phyloP scores from a whole-genome alignment of 2,888 invertebrate genomes.

The Leptinotarsa tumamoca region DNA sequence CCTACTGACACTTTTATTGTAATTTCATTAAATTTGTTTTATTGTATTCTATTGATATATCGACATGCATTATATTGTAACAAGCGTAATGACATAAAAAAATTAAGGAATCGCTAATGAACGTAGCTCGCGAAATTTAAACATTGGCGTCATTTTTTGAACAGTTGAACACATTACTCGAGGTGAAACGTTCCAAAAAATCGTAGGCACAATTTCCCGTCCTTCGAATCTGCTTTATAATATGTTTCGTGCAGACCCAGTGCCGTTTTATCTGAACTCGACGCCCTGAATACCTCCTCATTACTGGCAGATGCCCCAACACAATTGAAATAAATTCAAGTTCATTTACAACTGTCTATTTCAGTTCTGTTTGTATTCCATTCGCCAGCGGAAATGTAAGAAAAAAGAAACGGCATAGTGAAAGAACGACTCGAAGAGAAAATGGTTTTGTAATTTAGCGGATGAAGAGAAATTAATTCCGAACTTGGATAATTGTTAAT shows the following conservation, averaged over 20 bases:
- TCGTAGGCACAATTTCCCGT: too few species aligned
- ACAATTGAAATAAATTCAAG: conserved; percentile 14
- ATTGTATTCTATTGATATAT: too few species aligned
- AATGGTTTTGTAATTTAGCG: conserved; percentile 21
- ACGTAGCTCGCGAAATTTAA: too few species aligned
- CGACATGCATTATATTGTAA: too few species aligned
- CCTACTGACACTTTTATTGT: too few species aligned
- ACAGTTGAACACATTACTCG: too few species aligned
- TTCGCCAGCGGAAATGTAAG: conserved; percentile 16
- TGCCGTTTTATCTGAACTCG: neutral
- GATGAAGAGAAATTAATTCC: conserved; percentile 27
- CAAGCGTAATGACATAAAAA: too few species aligned
- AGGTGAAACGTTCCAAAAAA: too few species aligned
- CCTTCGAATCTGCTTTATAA: too few species aligned
- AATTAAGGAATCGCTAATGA: too few species aligned
- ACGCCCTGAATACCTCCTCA: conserved; percentile 2
- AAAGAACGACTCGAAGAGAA: conserved; percentile 20
- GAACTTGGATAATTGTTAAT: conserved; percentile 33
- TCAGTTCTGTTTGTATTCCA: conserved; percentile 14
- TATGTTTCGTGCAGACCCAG: neutral
- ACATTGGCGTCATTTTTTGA: too few species aligned
- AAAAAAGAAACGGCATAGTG: conserved; percentile 23
- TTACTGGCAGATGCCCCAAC: conserved; percentile 20
- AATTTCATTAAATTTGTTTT: too few species aligned
- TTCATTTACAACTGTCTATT: conserved; percentile 20